Evolutionary conservation across 2,888 invertebrate genomes (phyloP).

Genomic region (Flexamia atlantica): DNA sequence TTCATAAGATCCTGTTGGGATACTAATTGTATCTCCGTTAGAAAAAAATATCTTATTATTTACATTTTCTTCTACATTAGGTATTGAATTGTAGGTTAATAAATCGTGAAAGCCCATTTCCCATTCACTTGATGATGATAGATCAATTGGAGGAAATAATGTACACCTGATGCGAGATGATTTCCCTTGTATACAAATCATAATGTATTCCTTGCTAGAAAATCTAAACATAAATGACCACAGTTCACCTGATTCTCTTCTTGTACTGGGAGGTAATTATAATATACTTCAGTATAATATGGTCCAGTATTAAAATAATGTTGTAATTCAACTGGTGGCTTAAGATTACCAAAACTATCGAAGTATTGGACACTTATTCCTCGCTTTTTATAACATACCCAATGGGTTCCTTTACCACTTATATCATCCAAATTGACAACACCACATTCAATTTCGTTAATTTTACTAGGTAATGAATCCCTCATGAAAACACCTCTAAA

Average conservation of each 20-base stretch:
- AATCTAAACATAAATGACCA: slow-evolving; percentile 55
- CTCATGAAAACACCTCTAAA: slow-evolving; percentile 61
- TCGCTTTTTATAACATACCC: slow-evolving; percentile 55
- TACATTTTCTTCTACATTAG: slow-evolving; percentile 44
- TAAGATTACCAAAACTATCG: slow-evolving; percentile 54
- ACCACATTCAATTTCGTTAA: slow-evolving; percentile 48
- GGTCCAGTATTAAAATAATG: slow-evolving; percentile 34
- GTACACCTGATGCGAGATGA: slow-evolving; percentile 18
- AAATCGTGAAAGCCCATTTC: slow-evolving; percentile 44
- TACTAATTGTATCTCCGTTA: neutral
- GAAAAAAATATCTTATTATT: slow-evolving; percentile 49
- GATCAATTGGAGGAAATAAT: slow-evolving; percentile 35
- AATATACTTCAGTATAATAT: neutral
- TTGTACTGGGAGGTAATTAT: slow-evolving; percentile 39
- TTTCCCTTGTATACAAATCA: slow-evolving; percentile 33
- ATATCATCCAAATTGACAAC: slow-evolving; percentile 53
- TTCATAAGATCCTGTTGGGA: slow-evolving; percentile 40
- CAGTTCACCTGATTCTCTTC: slow-evolving; percentile 19
- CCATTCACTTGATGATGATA: slow-evolving; percentile 27
- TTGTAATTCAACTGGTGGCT: slow-evolving; percentile 44
- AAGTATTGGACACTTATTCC: slow-evolving; percentile 39
- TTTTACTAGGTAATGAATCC: slow-evolving; percentile 29
- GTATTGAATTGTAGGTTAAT: slow-evolving; percentile 38
- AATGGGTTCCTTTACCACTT: slow-evolving; percentile 47
- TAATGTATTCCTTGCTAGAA: slow-evolving; percentile 15